phyloP scores from a whole-genome alignment of 1,140 invertebrate species.

The Proctacanthus coquilletti region DNA sequence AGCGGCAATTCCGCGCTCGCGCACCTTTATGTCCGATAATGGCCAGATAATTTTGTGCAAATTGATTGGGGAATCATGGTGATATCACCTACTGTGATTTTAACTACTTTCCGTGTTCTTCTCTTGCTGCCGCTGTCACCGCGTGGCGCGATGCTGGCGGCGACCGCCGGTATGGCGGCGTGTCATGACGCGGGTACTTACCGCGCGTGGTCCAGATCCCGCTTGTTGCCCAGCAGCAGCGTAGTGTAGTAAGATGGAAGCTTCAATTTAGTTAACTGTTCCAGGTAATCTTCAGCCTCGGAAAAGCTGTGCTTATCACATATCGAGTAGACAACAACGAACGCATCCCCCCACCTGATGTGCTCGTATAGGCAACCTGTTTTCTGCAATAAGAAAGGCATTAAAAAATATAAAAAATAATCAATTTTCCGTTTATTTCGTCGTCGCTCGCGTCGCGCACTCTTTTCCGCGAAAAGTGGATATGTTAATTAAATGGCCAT shows the following conservation, averaged over 20 bases:
- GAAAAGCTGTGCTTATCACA: conserved; percentile 58
- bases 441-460: too few relatives aligned
- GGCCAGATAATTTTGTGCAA: too few relatives aligned
- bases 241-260: conserved; percentile 54
- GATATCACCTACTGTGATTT: too few relatives aligned
- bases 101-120: background rate
- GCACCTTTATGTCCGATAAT: too few relatives aligned
- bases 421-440: too few relatives aligned
- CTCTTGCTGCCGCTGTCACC: background rate
- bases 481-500: too few relatives aligned
- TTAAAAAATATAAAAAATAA: background rate
- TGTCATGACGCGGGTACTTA: too few relatives aligned
- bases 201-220: conserved; percentile 67
- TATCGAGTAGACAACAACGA: conserved; percentile 72
- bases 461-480: too few relatives aligned
- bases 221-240: conserved; percentile 65
- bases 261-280: conserved; percentile 48
- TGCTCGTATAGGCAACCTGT: conserved; percentile 58
- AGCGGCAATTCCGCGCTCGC: too few relatives aligned
- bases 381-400: conserved; percentile 14
- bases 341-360: conserved; percentile 68
- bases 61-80: too few relatives aligned
- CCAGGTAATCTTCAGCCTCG: conserved; percentile 54
- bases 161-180: conserved; percentile 2
- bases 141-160: too few relatives aligned